Conservation (phyloP, 2,888 invertebrate species). For the Acrobasis consociella region DNA sequence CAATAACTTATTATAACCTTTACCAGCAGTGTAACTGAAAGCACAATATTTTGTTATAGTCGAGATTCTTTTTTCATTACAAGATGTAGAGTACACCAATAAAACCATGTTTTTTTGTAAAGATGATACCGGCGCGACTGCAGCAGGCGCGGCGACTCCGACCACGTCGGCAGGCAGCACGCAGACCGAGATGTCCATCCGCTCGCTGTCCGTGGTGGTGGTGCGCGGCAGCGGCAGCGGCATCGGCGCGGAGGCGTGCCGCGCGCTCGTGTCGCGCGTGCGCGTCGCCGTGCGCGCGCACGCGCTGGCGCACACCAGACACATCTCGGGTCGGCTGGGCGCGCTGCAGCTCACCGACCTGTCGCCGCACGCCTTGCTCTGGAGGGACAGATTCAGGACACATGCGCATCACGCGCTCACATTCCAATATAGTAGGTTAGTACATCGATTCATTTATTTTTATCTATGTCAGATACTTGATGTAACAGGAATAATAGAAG, state of each 20-base stretch:
- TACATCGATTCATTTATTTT: no score
- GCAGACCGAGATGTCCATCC: constrained; percentile 87
- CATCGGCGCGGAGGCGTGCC: constrained; percentile 44
- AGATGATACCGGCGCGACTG: constrained; percentile 2
- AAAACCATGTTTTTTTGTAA: background rate
- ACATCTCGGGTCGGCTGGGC: constrained; percentile 86
- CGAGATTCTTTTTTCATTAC: no score
- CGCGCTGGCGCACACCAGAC: constrained; percentile 48
- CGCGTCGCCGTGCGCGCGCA: constrained; percentile 56
- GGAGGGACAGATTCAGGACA: constrained; percentile 92
- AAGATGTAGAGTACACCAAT: no score
- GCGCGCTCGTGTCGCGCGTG: constrained; percentile 53
- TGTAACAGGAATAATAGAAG: no score
- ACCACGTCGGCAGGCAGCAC: constrained; percentile 66
- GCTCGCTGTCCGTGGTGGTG: constrained; percentile 80
- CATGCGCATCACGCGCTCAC: constrained; percentile 91
- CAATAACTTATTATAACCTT: no score
- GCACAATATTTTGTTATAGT: no score
- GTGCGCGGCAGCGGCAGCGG: constrained; percentile 33
- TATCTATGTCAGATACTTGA: no score
- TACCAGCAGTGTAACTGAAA: no score
- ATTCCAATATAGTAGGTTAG: constrained; percentile 84
- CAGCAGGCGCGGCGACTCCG: constrained; percentile 66
- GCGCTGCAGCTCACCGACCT: constrained; percentile 90
- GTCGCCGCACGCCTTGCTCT: constrained; percentile 90